Conservation (phyloP, 1,140 invertebrate species). For the Cotesia vestalis region DNA sequence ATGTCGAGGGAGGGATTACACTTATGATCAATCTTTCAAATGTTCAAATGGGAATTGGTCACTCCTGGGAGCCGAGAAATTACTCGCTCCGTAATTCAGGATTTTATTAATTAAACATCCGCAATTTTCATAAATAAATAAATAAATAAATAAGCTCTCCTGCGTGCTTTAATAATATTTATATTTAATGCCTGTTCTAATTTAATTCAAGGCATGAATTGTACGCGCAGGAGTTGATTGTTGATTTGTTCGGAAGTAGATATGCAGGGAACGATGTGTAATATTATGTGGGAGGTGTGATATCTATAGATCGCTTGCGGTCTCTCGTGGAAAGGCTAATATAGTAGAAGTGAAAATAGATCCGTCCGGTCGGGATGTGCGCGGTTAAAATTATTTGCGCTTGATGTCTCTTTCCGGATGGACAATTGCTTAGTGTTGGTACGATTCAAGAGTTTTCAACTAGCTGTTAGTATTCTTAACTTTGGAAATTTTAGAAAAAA, state of each 20-base stretch:
- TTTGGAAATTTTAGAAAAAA: no score
- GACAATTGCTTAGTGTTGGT: not conserved
- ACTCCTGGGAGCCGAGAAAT: conserved; percentile 23
- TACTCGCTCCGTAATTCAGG: conserved; percentile 20
- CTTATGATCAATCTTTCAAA: conserved; percentile 33
- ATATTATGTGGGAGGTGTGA: conserved; percentile 26
- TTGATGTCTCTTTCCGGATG: conserved; percentile 35
- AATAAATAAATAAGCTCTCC: no score
- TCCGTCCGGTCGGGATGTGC: conserved; percentile 33
- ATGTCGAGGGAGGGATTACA: conserved; percentile 3
- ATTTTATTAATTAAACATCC: conserved; percentile 25
- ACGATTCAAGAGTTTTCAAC: not conserved
- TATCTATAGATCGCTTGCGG: conserved; percentile 28
- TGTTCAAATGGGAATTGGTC: conserved; percentile 26
- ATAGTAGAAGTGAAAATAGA: conserved; percentile 34
- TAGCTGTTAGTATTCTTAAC: not conserved
- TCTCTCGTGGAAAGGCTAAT: conserved; percentile 26
- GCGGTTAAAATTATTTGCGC: conserved; percentile 36
- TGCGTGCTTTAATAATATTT: no score
- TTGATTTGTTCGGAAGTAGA: not conserved
- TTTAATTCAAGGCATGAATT: no score
- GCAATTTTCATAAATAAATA: conserved; percentile 9
- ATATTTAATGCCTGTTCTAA: no score
- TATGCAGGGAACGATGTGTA: not conserved
- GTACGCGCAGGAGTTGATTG: not conserved